Conservation (phyloP, 1,140 invertebrate species). For the Eumeta japonica region DNA sequence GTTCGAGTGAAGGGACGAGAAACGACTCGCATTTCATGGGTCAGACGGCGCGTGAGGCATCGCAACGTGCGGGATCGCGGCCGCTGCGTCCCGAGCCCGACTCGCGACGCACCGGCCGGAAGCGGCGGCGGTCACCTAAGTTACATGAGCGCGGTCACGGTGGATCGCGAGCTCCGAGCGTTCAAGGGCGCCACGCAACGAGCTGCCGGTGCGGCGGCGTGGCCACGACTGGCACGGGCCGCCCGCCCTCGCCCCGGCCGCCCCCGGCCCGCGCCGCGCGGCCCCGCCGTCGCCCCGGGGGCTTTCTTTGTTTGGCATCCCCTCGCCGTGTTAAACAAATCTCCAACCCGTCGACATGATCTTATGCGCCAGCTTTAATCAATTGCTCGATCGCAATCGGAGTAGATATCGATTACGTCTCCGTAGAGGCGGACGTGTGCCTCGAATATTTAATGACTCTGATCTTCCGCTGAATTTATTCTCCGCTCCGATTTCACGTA, state of each 20-base stretch:
- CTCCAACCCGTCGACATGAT: conserved; percentile 13
- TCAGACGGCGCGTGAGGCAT: no score
- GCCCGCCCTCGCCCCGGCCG: conserved; percentile 23
- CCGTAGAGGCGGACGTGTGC: no score
- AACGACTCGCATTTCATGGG: no score
- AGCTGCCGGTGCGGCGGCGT: conserved; percentile 18
- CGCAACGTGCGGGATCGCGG: no score
- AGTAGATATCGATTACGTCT: no score
- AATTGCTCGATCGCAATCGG: background rate
- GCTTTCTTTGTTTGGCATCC: conserved; percentile 50
- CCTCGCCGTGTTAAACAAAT: conserved; percentile 41
- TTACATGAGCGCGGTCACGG: background rate
- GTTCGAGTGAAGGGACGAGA: no score
- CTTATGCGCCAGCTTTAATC: conserved; percentile 1
- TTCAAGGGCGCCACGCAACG: no score
- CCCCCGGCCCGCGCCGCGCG: conserved; percentile 30
- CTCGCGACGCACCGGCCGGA: background rate
- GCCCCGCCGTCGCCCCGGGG: conserved; percentile 38
- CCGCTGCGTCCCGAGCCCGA: no score
- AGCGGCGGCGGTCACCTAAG: background rate
- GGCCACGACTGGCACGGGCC: conserved; percentile 26
- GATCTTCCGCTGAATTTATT: no score
- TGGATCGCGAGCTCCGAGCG: background rate
- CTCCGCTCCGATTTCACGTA: no score
- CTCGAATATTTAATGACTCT: no score